These are phyloP conservation scores for Spea hammondii DNA, from an alignment of 2,797 vertebrate genomes.

Conservation along the genomic window DNA sequence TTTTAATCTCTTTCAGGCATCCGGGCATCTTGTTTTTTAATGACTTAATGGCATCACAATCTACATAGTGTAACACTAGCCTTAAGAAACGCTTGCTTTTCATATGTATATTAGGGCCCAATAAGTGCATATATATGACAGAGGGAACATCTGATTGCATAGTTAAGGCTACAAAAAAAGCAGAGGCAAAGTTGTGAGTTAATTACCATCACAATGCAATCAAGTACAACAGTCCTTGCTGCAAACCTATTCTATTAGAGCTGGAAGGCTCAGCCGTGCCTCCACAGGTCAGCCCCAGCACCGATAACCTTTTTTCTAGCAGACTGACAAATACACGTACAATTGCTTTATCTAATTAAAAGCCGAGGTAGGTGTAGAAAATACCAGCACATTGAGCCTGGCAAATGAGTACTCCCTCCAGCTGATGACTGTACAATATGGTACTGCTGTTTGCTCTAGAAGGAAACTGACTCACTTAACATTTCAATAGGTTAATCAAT, in stretches of 20 bases:
- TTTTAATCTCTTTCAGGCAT: constrained; percentile 51
- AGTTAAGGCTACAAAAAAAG: constrained; percentile 65
- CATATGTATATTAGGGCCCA: constrained; percentile 68
- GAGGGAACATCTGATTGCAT: constrained; percentile 68
- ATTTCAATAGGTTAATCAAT: constrained; percentile 88
- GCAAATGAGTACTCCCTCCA: constrained; percentile 66
- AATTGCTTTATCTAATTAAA: constrained; percentile 80
- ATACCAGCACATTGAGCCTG: constrained; percentile 70
- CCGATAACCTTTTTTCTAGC: constrained; percentile 74
- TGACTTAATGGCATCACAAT: constrained; percentile 58
- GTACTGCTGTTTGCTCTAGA: constrained; percentile 73
- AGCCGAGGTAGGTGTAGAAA: constrained; percentile 70
- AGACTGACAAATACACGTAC: constrained; percentile 72
- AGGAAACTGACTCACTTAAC: constrained; percentile 85
- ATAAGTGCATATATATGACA: constrained; percentile 68
- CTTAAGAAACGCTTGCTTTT: constrained; percentile 69
- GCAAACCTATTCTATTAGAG: constrained; percentile 73
- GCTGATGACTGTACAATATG: constrained; percentile 68
- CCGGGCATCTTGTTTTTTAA: constrained; percentile 48
- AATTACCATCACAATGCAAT: constrained; percentile 80
- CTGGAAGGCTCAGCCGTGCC: constrained; percentile 62
- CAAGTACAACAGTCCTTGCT: constrained; percentile 69
- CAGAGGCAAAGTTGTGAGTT: constrained; percentile 66
- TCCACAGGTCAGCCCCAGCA: constrained; percentile 70
- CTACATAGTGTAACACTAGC: constrained; percentile 59